Conservation (phyloP, 2,888 invertebrate species). For the Meliscaeva auricollis region DNA sequence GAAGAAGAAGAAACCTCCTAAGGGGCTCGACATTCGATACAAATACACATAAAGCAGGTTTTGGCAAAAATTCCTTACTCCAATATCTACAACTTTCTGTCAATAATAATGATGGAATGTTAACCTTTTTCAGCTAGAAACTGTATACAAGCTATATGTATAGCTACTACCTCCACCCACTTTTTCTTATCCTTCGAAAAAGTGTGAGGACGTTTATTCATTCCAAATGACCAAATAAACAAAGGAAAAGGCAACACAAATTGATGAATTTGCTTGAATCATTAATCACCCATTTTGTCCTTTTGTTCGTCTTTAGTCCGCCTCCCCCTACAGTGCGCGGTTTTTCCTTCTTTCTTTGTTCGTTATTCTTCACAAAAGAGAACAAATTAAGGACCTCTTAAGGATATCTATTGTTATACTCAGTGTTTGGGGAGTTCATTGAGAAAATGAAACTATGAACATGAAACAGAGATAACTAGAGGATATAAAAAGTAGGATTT, state of each 20-base stretch:
- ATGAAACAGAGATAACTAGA: not conserved
- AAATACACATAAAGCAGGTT: not conserved
- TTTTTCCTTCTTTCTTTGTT: constrained; percentile 16
- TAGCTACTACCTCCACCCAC: not conserved
- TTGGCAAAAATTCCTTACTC: not conserved
- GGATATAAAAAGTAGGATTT: constrained; percentile 23
- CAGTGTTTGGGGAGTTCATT: not conserved
- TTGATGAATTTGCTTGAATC: constrained; percentile 69
- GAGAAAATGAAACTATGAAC: constrained; percentile 31
- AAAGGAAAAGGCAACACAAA: constrained; percentile 34
- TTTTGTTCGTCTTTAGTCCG: constrained; percentile 44
- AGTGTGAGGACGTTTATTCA: constrained; percentile 8
- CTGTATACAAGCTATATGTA: not conserved
- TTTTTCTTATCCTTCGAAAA: not conserved
- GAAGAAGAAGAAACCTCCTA: not conserved
- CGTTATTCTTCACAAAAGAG: constrained; percentile 31
- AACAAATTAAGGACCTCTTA: constrained; percentile 49
- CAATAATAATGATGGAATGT: constrained; percentile 47
- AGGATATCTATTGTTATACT: constrained; percentile 5
- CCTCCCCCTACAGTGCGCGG: constrained; percentile 38
- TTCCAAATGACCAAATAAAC: constrained; percentile 61
- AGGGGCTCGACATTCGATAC: not conserved
- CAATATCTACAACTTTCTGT: not conserved
- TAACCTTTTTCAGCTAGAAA: constrained; percentile 9
- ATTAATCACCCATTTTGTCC: constrained; percentile 67